These are phyloP conservation scores for Macrophya annulata DNA, from an alignment of 2,888 invertebrate genomes.

Conservation along the genomic window DNA sequence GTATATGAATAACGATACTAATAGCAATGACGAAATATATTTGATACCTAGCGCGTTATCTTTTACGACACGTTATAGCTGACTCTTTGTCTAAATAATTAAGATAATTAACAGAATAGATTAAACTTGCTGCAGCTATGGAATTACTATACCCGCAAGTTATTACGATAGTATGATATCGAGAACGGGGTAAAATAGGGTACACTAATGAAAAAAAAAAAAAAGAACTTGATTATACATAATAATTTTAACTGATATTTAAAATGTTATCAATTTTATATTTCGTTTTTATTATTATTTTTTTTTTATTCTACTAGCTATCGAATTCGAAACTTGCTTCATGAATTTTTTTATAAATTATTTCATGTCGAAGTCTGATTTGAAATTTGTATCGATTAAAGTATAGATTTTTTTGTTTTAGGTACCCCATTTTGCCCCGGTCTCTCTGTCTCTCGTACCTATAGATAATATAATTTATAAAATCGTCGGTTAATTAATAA, in stretches of 20 bases:
- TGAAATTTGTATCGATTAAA: too few species aligned
- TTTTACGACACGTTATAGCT: not conserved
- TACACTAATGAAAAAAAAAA: not conserved
- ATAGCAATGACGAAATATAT: conserved; percentile 18
- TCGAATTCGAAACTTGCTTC: too few species aligned
- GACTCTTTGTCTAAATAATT: conserved; percentile 3
- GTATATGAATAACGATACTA: not conserved
- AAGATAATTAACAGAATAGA: not conserved
- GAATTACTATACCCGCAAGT: not conserved
- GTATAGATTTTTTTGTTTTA: too few species aligned
- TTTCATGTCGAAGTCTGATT: too few species aligned
- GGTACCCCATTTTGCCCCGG: too few species aligned
- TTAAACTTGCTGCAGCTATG: not conserved
- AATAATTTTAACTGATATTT: not conserved
- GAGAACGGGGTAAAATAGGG: not conserved
- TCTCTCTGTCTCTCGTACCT: not conserved
- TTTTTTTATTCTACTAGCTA: too few species aligned
- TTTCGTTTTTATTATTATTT: too few species aligned
- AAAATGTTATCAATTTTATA: too few species aligned
- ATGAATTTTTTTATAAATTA: too few species aligned
- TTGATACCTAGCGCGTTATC: conserved; percentile 21
- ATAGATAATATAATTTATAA: not conserved
- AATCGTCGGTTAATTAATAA: not conserved
- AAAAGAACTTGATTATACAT: not conserved
- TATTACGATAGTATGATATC: not conserved